Evolutionary conservation across 64 coral and sea anemone genomes (phyloP).

Genomic region (Acropora yongei): DNA sequence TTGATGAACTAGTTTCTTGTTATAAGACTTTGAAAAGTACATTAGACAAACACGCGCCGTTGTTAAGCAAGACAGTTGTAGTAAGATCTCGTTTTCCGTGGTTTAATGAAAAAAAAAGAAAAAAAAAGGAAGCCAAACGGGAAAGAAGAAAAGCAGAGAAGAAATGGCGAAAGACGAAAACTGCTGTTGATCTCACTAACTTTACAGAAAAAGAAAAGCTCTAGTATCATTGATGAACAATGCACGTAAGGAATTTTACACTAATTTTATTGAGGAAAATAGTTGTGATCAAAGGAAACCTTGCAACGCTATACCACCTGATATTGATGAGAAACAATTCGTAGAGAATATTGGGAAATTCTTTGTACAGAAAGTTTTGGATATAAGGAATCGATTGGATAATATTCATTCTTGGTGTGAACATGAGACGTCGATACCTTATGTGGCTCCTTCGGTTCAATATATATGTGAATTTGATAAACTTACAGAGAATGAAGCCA

Average conservation of each 20-base stretch:
- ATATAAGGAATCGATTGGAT: constrained; percentile 36
- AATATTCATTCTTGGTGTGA: not conserved
- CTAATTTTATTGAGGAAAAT: not conserved
- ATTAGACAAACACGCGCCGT: constrained; percentile 6
- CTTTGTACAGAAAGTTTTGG: not conserved
- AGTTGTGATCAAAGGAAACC: constrained; percentile 21
- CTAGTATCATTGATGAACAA: constrained; percentile 5
- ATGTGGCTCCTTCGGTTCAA: too few relatives aligned
- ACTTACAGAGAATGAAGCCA: too few relatives aligned
- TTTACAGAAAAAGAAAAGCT: not conserved
- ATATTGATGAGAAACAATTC: too few relatives aligned
- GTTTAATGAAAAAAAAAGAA: constrained; percentile 14
- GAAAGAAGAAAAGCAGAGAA: constrained; percentile 20
- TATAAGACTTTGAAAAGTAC: not conserved
- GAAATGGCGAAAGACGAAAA: constrained; percentile 6
- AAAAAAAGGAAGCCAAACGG: too few relatives aligned
- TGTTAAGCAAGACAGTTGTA: not conserved
- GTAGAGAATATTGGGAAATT: not conserved
- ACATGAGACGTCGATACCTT: too few relatives aligned
- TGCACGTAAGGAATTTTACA: constrained; percentile 6
- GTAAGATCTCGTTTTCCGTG: constrained; percentile 16
- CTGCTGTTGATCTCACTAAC: not conserved
- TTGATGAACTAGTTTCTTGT: not conserved
- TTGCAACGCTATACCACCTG: not conserved
- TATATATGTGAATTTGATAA: too few relatives aligned